Evolutionary conservation across 2,888 invertebrate genomes (phyloP), one percentile per base, ranked within the genome.

Genomic region (Meandrusa payeni): DNA sequence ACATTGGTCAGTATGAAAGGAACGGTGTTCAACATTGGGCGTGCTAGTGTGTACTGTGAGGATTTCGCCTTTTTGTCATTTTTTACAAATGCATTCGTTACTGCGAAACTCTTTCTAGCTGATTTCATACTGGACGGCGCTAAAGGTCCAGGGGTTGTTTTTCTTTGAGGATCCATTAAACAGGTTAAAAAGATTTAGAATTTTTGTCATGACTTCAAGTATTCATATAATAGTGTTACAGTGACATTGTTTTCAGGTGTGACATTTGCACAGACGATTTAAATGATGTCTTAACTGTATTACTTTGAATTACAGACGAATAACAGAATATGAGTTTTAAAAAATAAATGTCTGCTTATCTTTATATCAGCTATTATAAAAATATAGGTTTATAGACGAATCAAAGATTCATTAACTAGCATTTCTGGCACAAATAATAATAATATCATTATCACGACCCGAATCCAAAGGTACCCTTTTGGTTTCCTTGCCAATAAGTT

Each of bases 141-240:
- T 69, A 81, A 70, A 15, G 82, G 83, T 1, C 81, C 83, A 6
- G 83, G 64, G 17, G 41, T 33, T 11, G 53, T 48, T 64, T 64
- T 76, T 49, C 82, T 71, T 52, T 71, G 73, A 31, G 77, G 80
- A 46, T 82, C 76, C 82, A 82, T 80, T 28, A 19, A 13, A 10
- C 27, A 19, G 6, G 17, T 15, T 27, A 28, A 27, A 19, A 22
- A n/a, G 23, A 43, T 34, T 38, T 28, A 23, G 33, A 34, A 38
- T 31, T 38, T 33, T 15, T 19, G 41, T 31, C 29, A 46, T 26
- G 46, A 45, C 39, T 19, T 32, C 19, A 19, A 19, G 12, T 15
- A n/a, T 1, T n/a, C 34, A 22, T 34, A 19, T 22, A 33, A 41
- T n/a, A 34, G 27, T 22, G 27, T 28, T 41, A 41, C 28, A 20